These are phyloP conservation scores for Beaufortia kweichowensis DNA, from an alignment of 2,113 vertebrate species.

Conservation along the genomic window DNA sequence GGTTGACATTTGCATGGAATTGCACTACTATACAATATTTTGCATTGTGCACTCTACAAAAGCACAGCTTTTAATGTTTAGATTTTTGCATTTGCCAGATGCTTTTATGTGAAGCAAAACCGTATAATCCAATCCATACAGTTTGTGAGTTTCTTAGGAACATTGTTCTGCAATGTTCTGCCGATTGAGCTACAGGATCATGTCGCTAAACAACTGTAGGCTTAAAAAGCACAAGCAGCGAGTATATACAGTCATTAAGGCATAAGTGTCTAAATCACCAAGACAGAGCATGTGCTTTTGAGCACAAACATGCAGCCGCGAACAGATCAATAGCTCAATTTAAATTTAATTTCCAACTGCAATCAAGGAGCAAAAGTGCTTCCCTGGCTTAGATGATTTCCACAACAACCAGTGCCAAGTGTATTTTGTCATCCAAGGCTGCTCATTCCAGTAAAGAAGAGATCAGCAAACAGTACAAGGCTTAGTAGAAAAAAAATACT, in stretches of 20 bases:
- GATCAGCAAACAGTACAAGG: constrained; percentile 2
- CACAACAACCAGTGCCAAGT: neutral
- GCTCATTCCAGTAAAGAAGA: constrained; percentile 16
- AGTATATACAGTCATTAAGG: constrained; percentile 11
- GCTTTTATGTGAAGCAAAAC: too few relatives aligned
- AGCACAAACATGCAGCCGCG: neutral
- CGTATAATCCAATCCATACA: too few relatives aligned
- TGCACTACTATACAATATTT: too few relatives aligned
- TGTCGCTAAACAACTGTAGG: neutral
- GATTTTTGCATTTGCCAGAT: too few relatives aligned
- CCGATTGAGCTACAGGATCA: neutral
- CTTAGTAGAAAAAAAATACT: neutral
- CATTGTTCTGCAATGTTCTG: too few relatives aligned
- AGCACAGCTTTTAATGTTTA: too few relatives aligned
- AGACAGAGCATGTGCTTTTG: neutral
- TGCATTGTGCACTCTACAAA: too few relatives aligned
- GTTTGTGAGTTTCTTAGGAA: too few relatives aligned
- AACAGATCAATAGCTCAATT: constrained; percentile 31
- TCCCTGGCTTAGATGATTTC: neutral
- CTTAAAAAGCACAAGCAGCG: neutral
- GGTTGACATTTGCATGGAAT: too few relatives aligned
- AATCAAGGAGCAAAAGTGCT: neutral
- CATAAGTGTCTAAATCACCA: constrained; percentile 6
- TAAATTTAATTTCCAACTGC: neutral
- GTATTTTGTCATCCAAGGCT: neutral